Conservation (phyloP, 2,113 vertebrate genomes). For the Pavo muticus region DNA sequence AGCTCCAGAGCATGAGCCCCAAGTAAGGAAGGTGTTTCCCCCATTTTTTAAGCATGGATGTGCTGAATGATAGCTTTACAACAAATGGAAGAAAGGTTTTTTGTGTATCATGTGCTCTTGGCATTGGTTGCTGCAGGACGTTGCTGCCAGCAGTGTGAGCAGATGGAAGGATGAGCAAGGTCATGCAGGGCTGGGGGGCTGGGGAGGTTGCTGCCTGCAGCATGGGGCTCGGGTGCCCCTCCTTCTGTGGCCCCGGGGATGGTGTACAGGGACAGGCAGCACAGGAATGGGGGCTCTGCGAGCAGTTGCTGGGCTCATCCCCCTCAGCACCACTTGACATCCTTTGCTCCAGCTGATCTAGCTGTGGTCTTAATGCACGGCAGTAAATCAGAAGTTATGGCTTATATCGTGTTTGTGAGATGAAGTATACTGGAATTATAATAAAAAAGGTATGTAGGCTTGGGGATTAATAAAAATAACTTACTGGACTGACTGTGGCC, state of each 20-base stretch:
- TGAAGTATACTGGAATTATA: neutral
- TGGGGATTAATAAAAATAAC: neutral
- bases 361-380: neutral
- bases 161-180: fast-evolving
- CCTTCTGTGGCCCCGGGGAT: neutral
- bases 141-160: fast-evolving
- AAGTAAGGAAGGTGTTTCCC: neutral
- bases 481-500: fast-evolving
- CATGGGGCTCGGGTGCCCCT: fast-evolving
- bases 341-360: neutral
- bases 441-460: neutral
- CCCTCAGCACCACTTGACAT: neutral
- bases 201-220: neutral
- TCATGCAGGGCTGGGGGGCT: neutral
- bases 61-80: neutral
- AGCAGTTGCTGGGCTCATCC: neutral
- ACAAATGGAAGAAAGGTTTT: neutral
- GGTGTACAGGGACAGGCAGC: fast-evolving
- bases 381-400: neutral
- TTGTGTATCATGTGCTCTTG: too few relatives aligned
- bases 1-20: neutral
- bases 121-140: fast-evolving
- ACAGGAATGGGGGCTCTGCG: neutral
- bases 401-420: neutral
- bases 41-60: neutral